These are phyloP conservation scores for Castor canadensis DNA, from an alignment of 2,113 vertebrate species.

Conservation along the genomic window DNA sequence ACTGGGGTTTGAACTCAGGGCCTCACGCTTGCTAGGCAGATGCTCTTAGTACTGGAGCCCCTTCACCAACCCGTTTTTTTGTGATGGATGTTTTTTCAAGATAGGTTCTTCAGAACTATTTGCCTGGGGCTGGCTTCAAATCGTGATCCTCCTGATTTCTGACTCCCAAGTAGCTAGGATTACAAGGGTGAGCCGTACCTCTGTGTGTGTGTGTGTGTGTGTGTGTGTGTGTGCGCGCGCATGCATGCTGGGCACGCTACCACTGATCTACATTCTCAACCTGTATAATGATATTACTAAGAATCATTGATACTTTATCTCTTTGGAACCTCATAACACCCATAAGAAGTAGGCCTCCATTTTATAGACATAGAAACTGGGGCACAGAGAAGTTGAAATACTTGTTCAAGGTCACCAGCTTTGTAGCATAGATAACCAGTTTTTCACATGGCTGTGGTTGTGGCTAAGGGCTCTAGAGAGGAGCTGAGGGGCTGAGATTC, in stretches of 20 bases:
- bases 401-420: neutral
- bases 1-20: no score
- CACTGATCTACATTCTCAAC: neutral
- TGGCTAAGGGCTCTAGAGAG: fast-evolving
- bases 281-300: neutral
- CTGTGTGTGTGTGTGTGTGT: no score
- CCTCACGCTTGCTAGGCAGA: no score
- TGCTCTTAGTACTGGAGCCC: no score
- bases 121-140: no score
- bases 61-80: no score
- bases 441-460: neutral
- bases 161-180: no score
- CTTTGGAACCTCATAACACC: neutral
- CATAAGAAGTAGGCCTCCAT: neutral
- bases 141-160: no score
- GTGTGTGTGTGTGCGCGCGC: no score
- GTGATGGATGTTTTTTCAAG: no score
- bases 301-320: neutral
- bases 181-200: no score
- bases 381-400: neutral
- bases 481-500: neutral
- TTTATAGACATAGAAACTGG: neutral
- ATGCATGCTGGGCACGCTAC: neutral
- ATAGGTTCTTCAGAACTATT: no score
- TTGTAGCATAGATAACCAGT: neutral